These are phyloP conservation scores for Eira barbara DNA, from an alignment of 2,113 vertebrate genomes.

Conservation along the genomic window DNA sequence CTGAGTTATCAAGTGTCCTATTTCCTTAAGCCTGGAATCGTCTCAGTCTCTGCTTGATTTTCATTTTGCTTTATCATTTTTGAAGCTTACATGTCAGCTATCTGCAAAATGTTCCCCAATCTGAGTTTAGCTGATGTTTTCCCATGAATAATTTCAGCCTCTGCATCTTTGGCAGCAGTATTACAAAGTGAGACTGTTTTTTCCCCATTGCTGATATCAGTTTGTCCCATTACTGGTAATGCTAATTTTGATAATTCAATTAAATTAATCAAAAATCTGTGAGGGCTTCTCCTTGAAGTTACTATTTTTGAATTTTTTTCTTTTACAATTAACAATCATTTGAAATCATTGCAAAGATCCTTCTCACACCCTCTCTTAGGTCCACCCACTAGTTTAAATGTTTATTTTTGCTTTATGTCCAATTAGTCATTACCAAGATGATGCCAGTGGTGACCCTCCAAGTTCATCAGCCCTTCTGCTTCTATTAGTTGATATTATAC, in stretches of 20 bases:
- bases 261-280: background rate
- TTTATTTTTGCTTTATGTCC: background rate
- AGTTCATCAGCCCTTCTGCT: background rate
- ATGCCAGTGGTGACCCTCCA: background rate
- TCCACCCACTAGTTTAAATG: background rate
- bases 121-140: background rate
- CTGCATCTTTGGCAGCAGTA: background rate
- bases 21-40: background rate
- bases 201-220: background rate
- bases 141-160: background rate
- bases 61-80: background rate
- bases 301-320: background rate
- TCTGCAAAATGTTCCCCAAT: background rate
- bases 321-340: background rate
- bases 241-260: background rate
- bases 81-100: background rate
- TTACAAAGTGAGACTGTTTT: background rate
- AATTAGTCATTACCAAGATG: background rate
- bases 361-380: background rate
- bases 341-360: background rate
- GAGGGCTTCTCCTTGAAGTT: background rate
- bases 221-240: background rate
- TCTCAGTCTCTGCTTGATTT: background rate
- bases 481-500: background rate
- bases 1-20: background rate